phyloP scores from a whole-genome alignment of 2,113 vertebrate genomes.

The Ophiodon elongatus region DNA sequence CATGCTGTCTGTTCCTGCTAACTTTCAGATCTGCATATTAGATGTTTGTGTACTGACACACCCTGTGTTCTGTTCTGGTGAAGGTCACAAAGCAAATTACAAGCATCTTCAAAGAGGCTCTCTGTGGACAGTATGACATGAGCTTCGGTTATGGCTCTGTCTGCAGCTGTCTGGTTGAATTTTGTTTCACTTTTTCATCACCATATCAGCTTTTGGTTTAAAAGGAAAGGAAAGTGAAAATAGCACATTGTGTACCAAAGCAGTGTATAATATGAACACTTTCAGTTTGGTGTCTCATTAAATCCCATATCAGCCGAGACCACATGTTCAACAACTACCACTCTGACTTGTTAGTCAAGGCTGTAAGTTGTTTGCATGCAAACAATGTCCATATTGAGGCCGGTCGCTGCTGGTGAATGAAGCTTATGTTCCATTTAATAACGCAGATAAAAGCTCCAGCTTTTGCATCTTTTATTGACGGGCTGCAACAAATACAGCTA shows the following conservation, averaged over 20 bases:
- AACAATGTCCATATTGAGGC: conserved; percentile 47
- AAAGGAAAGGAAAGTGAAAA: conserved; percentile 4
- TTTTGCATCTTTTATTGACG: conserved; percentile 10
- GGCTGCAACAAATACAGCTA: conserved; percentile 21
- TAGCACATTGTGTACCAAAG: conserved; percentile 4
- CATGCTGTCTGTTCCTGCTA: conserved; percentile 31
- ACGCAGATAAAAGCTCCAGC: conserved; percentile 34
- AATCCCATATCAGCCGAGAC: conserved; percentile 24
- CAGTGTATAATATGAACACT: neutral
- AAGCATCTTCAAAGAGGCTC: conserved; percentile 31
- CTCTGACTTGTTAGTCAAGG: conserved; percentile 33
- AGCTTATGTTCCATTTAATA: conserved; percentile 56
- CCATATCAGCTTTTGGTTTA: neutral
- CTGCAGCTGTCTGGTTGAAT: conserved; percentile 42
- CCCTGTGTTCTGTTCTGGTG: conserved; percentile 28
- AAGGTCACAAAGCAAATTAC: conserved; percentile 38
- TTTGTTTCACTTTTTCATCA: conserved; percentile 10
- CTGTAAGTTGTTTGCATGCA: conserved; percentile 41
- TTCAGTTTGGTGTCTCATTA: conserved; percentile 9
- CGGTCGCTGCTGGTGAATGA: conserved; percentile 53
- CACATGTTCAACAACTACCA: conserved; percentile 15
- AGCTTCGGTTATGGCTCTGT: conserved; percentile 41
- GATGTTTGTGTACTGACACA: conserved; percentile 41
- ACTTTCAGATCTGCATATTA: conserved; percentile 16
- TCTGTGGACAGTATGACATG: conserved; percentile 31